A percentile compares a stretch with the other conserved stretches of the same genome.
Evolutionary conservation across 2,888 invertebrate genomes (phyloP).

Genomic region (Apodemia zela): DNA sequence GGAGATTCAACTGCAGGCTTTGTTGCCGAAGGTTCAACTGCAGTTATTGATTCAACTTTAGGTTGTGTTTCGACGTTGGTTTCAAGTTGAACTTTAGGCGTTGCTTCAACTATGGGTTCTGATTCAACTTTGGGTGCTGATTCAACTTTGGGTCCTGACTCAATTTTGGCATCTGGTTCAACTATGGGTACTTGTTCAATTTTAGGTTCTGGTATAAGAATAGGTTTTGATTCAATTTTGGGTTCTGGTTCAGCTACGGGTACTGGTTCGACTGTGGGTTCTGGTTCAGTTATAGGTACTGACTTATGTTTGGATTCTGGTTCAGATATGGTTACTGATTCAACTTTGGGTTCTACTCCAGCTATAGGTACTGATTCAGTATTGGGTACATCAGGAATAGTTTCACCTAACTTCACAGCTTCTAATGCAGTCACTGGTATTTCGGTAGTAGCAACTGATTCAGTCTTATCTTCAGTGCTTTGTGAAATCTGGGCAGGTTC

Average conservation of each 20-base stretch:
- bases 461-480: constrained; percentile 25
- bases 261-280: background rate
- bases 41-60: constrained; percentile 17
- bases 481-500: constrained; percentile 16
- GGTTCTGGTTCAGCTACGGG: background rate
- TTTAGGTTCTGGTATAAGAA: background rate
- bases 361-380: background rate
- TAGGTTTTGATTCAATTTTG: background rate
- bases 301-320: background rate
- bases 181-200: background rate
- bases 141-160: too few species aligned
- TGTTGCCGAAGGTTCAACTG: constrained; percentile 20
- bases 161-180: background rate
- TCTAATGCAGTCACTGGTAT: constrained; percentile 30
- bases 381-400: background rate
- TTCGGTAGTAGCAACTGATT: constrained; percentile 30
- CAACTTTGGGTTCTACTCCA: background rate
- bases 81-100: background rate
- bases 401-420: constrained; percentile 28
- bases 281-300: background rate
- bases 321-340: background rate
- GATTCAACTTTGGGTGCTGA: background rate
- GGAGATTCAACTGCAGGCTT: constrained; percentile 33
- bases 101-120: background rate
- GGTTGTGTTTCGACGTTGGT: constrained; percentile 15